A percentile compares a stretch with the other conserved stretches of the same genome.
phyloP scores from a whole-genome alignment of 2,113 vertebrate genomes.

The Austrofundulus limnaeus region DNA sequence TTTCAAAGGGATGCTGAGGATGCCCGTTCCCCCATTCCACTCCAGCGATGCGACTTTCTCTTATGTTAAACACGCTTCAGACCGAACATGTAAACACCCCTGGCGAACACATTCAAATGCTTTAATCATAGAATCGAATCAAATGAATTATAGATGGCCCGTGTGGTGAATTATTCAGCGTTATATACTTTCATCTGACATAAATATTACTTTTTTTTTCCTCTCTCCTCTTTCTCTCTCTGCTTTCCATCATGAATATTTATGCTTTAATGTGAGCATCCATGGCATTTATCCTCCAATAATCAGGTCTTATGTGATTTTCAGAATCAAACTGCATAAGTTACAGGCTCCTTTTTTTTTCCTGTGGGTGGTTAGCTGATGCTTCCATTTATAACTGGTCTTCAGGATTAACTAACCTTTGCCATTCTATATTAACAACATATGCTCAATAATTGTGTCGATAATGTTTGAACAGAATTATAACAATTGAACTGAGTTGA shows the following conservation, averaged over 20 bases:
- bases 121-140: conserved; percentile 81
- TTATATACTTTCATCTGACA: conserved; percentile 82
- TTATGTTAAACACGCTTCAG: conserved; percentile 75
- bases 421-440: too few species aligned
- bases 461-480: conserved; percentile 44
- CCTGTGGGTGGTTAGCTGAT: conserved; percentile 59
- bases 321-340: conserved; percentile 74
- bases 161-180: conserved; percentile 75
- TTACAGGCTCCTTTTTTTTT: conserved; percentile 55
- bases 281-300: conserved; percentile 76
- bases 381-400: conserved; percentile 60
- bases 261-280: conserved; percentile 77
- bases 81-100: conserved; percentile 75
- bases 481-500: not conserved
- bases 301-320: conserved; percentile 79
- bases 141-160: conserved; percentile 78
- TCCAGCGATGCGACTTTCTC: conserved; percentile 65
- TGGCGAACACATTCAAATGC: conserved; percentile 72
- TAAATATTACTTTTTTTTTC: conserved; percentile 74
- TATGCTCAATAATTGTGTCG: too few species aligned
- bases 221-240: conserved; percentile 18
- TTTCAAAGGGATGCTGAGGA: conserved; percentile 62
- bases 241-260: conserved; percentile 75
- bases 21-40: conserved; percentile 15
- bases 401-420: conserved; percentile 62